Percentiles rank a stretch among this genome's conserved stretches.
These are phyloP conservation scores for Caenorhabditis remanei DNA, from an alignment of 1,140 invertebrate species.

Conservation along the genomic window DNA sequence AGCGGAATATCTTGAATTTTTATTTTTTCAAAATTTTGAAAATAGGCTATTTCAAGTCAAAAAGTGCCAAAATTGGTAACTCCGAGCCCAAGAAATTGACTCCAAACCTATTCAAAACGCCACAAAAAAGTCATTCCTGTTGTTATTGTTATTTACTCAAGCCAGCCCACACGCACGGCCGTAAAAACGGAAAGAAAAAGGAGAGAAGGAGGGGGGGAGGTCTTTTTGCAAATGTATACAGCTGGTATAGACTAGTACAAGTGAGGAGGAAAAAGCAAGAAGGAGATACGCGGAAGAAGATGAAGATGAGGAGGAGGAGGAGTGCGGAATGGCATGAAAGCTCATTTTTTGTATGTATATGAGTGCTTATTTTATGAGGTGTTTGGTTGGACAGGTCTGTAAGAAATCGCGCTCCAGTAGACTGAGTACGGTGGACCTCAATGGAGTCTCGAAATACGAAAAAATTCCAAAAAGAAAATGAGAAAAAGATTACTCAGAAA, in stretches of 20 bases:
- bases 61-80: too few species aligned
- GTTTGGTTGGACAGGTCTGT: neutral
- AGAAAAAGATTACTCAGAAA: neutral
- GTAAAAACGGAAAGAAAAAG: neutral
- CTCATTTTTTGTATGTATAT: neutral
- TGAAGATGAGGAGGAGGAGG: neutral
- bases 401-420: neutral
- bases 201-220: neutral
- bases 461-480: too few species aligned
- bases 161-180: neutral
- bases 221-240: conserved; percentile 22
- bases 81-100: neutral
- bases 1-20: too few species aligned
- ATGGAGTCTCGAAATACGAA: too few species aligned
- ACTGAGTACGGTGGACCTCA: too few species aligned
- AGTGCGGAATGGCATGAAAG: neutral
- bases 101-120: neutral
- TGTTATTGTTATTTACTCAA: conserved; percentile 36
- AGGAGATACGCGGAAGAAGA: neutral
- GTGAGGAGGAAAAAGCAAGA: neutral
- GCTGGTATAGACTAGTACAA: conserved; percentile 44
- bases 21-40: too few species aligned
- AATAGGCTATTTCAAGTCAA: too few species aligned
- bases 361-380: neutral
- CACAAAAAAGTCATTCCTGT: neutral